Base-by-base conservation (phyloP, 2,113 vertebrate genomes). In the Anoura caudifer region DNA sequence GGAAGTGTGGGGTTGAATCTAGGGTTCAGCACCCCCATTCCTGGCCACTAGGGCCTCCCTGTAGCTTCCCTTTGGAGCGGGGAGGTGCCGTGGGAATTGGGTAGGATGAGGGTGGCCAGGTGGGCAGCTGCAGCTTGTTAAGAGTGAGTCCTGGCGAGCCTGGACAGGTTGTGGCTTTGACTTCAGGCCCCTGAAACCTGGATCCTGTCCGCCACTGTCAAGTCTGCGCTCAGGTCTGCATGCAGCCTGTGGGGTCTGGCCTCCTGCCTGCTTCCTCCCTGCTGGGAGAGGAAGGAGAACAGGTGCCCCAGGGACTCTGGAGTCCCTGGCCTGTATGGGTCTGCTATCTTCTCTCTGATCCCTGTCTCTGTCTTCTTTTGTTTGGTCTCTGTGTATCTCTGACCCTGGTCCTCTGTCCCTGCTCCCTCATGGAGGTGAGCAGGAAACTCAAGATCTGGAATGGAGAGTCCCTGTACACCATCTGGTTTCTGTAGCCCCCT, bases 111-210 rank as follows among this genome's bases (percentile, higher is more conserved):
- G 90, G 94, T 95, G 70, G 92, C 92, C 69, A 54, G 84, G 84
- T 8, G 4, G 90, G 90, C 80, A 87, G 67, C 80, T 92, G 13
- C 50, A 92, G 17, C 92, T 96, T 94, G 47, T 94, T 3, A 3
- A 69, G 91, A 90, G 79, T 52, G 26, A 3, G n/a, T 92, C 79
- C 69, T 81, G 88, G 88, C 69, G 22, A 96, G 97, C 73, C 94
- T 52, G 10, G 94, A 81, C 28, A 16, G 61, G 75, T 31, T 96
- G 93, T 93, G 93, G 96, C 93, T 96, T 96, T 97, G 97, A 97
- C 93, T 93, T 31, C 28, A n/a, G 63, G 95, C 87, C 94, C 77
- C 41, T 82, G 65, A 67, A 87, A 63, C 61, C 65, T 95, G 89
- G 90, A 95, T 85, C n/a, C 33, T 22, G 19, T 65, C 90, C 84